Base-by-base conservation (phyloP, 2,888 invertebrate species). In the Diarsia dahlii region DNA sequence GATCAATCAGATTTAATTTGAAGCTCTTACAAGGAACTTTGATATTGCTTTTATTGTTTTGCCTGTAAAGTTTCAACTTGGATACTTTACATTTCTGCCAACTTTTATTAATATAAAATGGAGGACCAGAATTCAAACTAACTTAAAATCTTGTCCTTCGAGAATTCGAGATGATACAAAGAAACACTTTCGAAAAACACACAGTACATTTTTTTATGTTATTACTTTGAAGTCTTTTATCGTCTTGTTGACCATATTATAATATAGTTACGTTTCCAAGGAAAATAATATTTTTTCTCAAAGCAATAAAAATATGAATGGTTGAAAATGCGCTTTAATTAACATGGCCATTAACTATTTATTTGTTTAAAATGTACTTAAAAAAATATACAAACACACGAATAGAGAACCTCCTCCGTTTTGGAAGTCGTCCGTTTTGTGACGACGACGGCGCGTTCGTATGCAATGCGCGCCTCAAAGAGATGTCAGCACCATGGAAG, bases 1-100 rank as follows among this genome's bases (percentile, higher is more conserved):
- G 0, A 82, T 82, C 75, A 75, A 82, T 82, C 79, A 75, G n/a
- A 34, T 71, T 52, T 20, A 67, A 65, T 60, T 52, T 3, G 6
- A 54, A n/a, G 23, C 20, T 15, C 6, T 46, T 60, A 58, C 3
- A 46, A 20, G 28, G 12, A 64, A 71, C 15, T 58, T 71, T 1
- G 4, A 23, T 64, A 45, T 64, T 50, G 15, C 71, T 71, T 70
- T 18, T 23, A 39, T 20, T 18, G 8, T 45, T 48, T 74, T 39
- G 12, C 23, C 1, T 28, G 15, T 18, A 28, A 60, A 15, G 12
- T 54, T 39, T 48, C 2, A 54, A 63, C 6, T 28, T 18, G 8
- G 6, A 28, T 8, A 28, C 12, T 54, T n/a, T n/a, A n/a, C n/a
- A n/a, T n/a, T n/a, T 45, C 0, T n/a, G 0, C 1, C 3, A 62